Evolutionary conservation across 2,113 vertebrate genomes (phyloP), one percentile per base, ranked within the genome.

Genomic region (Neodon shergylaensis): DNA sequence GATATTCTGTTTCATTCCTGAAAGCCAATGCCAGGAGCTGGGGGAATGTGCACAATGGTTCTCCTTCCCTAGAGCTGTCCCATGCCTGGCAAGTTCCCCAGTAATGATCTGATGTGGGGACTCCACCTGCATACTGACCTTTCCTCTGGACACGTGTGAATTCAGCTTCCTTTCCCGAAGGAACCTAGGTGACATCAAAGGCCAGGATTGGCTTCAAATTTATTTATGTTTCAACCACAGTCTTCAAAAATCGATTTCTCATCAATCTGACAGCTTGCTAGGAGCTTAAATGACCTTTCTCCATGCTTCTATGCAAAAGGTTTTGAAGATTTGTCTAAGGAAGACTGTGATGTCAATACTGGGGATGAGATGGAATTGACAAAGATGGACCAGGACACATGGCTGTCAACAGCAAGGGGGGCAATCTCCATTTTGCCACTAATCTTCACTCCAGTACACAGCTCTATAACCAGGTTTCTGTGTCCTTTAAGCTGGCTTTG

Each of bases 181-280:
- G 76, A 42, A 66, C 49, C 76, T 31, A 44, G 52, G 17, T 9
- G 54, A 16, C n/a, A 52, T 54, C 26, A 63, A 58, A 70, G n/a
- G 12, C n/a, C n/a, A 26, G 28, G 83, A 87, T 5, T 39, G 42
- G 4, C 58, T 88, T 92, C 68, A 54, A 76, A 24, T 88, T 52
- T 88, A 11, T 94, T 58, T 92, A 76, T 70, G 36, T 93, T 96
- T 93, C 33, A 76, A 78, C 36, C 42, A 39, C 49, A 39, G 6
- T 33, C 61, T 86, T 97, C 74, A 91, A 91, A 95, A 94, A 65
- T 39, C 54, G 83, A 21, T 84, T 83, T 73, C 54, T 83, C 93
- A 90, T 31, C 33, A 74, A 58, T 84, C n/a, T 6, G 21, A 89
- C 68, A 94, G 63, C 11, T 21, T 54, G 78, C 78, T 89, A 36